These are phyloP conservation scores for Eira barbara DNA, from an alignment of 2,113 vertebrate genomes.

Conservation along the genomic window DNA sequence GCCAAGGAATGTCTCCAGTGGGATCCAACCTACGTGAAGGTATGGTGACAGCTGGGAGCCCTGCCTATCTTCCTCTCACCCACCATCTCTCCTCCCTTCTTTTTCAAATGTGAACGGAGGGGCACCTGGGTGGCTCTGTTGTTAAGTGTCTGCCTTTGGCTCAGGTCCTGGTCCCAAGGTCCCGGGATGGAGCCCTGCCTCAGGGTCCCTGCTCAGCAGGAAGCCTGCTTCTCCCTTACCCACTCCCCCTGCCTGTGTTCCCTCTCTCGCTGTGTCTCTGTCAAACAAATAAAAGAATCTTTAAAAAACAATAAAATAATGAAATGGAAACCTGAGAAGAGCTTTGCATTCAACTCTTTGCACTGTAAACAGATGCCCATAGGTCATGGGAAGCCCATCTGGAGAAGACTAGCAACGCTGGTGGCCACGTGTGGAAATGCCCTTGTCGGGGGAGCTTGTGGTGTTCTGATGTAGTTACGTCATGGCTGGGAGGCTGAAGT, in stretches of 20 bases:
- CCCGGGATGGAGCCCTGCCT: too few species aligned
- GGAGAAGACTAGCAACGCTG: neutral
- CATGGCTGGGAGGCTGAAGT: neutral
- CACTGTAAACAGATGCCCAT: neutral
- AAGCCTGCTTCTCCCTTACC: too few species aligned
- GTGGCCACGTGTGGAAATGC: neutral
- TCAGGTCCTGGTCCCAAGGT: too few species aligned
- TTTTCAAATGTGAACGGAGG: too few species aligned
- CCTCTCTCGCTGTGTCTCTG: too few species aligned
- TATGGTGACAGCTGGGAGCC: slow-evolving; percentile 29
- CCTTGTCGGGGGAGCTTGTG: neutral
- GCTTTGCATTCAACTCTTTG: neutral
- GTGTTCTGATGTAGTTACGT: neutral
- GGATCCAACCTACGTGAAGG: slow-evolving; percentile 83
- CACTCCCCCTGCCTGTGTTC: too few species aligned
- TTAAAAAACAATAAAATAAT: too few species aligned
- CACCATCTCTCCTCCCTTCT: neutral
- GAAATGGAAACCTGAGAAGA: neutral
- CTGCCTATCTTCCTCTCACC: neutral
- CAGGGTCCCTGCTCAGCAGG: too few species aligned
- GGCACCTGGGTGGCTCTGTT: too few species aligned
- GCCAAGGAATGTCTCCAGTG: slow-evolving; percentile 79
- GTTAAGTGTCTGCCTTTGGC: too few species aligned
- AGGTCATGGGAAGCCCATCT: neutral
- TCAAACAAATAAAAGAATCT: too few species aligned